Conservation (phyloP, 1,140 invertebrate genomes). For the Oscheius sp. region DNA sequence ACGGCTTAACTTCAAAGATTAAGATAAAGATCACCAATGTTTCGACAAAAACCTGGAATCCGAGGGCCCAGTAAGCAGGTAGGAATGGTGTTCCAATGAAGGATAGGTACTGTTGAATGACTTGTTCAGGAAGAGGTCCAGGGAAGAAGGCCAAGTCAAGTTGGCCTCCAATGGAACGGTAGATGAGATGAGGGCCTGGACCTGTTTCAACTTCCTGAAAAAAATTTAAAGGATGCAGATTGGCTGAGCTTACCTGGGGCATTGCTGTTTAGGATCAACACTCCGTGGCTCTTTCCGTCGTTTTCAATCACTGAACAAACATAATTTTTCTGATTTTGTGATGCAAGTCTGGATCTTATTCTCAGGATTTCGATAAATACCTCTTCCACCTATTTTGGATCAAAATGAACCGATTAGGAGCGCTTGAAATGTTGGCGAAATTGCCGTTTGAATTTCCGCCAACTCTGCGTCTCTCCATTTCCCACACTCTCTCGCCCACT, state of each 20-base stretch:
- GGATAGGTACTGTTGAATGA: slow-evolving; percentile 65
- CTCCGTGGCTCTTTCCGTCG: slow-evolving; percentile 64
- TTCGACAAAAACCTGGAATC: slow-evolving; percentile 49
- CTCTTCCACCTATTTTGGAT: no score
- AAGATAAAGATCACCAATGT: neutral
- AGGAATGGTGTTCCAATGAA: slow-evolving; percentile 60
- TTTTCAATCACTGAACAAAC: slow-evolving; percentile 61
- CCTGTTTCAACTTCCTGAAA: slow-evolving; percentile 36
- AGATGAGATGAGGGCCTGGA: slow-evolving; percentile 53
- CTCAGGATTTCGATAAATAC: no score
- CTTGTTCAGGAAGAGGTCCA: slow-evolving; percentile 64
- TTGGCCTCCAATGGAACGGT: slow-evolving; percentile 57
- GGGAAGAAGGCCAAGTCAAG: slow-evolving; percentile 65
- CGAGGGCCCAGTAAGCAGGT: slow-evolving; percentile 64
- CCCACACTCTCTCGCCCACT: no score
- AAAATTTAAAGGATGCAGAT: neutral
- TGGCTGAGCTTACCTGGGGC: slow-evolving; percentile 55
- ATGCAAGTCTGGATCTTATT: no score
- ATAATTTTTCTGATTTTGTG: no score
- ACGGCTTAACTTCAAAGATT: slow-evolving; percentile 64
- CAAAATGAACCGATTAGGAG: no score
- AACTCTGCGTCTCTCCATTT: no score
- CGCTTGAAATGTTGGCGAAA: no score
- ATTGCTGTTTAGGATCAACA: slow-evolving; percentile 65
- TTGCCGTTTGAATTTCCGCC: no score